Conservation (phyloP, 2,113 vertebrate genomes). For the Protomyctophum bolini region DNA sequence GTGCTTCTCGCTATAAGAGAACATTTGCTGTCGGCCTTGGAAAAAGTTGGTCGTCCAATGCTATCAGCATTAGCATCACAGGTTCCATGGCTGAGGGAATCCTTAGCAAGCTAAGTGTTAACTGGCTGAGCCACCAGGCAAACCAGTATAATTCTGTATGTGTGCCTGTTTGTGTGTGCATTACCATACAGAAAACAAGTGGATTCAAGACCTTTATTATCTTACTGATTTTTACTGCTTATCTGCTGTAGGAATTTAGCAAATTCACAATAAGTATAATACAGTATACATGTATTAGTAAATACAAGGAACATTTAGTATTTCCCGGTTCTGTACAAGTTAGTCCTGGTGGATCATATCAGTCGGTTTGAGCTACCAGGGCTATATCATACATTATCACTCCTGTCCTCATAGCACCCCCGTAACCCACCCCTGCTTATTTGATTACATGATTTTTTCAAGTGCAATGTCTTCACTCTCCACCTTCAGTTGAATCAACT, state of each 20-base stretch:
- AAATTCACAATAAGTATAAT: constrained; percentile 74
- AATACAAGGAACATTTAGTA: constrained; percentile 72
- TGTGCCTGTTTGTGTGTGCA: too few species aligned
- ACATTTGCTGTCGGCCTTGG: too few species aligned
- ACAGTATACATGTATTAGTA: constrained; percentile 71
- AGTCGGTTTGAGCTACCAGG: constrained; percentile 31
- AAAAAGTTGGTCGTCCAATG: too few species aligned
- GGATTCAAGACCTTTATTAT: constrained; percentile 68
- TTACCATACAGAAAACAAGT: constrained; percentile 9
- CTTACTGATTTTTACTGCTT: constrained; percentile 59
- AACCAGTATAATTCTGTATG: constrained; percentile 5
- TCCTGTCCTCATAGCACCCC: not conserved
- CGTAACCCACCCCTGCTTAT: constrained; percentile 18
- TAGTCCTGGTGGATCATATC: constrained; percentile 38
- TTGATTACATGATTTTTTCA: constrained; percentile 27
- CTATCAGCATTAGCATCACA: too few species aligned
- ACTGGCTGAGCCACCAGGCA: too few species aligned
- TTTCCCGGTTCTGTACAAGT: constrained; percentile 57
- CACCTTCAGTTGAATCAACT: constrained; percentile 33
- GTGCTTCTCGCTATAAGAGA: too few species aligned
- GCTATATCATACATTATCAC: constrained; percentile 4
- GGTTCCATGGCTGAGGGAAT: too few species aligned
- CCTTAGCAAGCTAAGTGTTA: too few species aligned
- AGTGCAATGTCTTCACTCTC: constrained; percentile 42
- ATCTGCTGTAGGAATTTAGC: constrained; percentile 64